Percentiles rank a stretch among this genome's conserved stretches.
Conservation (phyloP, 2,797 vertebrate species). For the Trematomus bernacchii region DNA sequence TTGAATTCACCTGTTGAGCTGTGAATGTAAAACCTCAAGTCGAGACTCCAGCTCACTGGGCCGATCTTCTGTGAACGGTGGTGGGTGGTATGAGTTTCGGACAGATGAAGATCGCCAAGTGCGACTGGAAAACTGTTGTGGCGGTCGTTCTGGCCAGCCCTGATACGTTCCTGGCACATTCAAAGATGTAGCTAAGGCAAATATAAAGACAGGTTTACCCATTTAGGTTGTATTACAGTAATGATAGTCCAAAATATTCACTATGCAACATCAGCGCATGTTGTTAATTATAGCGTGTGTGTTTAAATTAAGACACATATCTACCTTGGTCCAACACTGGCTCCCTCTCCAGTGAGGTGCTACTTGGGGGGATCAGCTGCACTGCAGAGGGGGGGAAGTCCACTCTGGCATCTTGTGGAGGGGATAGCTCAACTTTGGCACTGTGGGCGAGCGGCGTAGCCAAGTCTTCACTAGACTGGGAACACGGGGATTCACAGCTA, state of each 20-base stretch:
- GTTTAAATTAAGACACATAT: neutral
- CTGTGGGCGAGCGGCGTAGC: slow-evolving; percentile 70
- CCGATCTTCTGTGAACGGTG: slow-evolving; percentile 79
- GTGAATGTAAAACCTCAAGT: slow-evolving; percentile 92
- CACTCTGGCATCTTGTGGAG: slow-evolving; percentile 67
- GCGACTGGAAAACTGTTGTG: slow-evolving; percentile 66
- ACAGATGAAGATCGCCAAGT: slow-evolving; percentile 85
- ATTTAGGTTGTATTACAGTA: neutral
- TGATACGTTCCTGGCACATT: slow-evolving; percentile 79
- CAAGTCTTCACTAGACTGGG: slow-evolving; percentile 86
- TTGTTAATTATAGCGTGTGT: neutral
- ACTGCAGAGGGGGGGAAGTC: slow-evolving; percentile 81
- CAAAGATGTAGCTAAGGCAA: slow-evolving; percentile 73
- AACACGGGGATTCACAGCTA: slow-evolving; percentile 86
- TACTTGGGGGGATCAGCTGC: slow-evolving; percentile 74
- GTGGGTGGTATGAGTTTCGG: slow-evolving; percentile 74
- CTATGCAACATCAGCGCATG: neutral
- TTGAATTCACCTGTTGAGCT: slow-evolving; percentile 90
- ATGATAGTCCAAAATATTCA: neutral
- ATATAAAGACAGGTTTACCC: slow-evolving; percentile 56
- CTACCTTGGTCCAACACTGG: slow-evolving; percentile 74
- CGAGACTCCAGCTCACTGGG: slow-evolving; percentile 89
- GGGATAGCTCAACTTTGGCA: slow-evolving; percentile 68
- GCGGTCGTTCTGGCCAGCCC: slow-evolving; percentile 87
- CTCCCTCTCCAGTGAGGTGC: slow-evolving; percentile 63